Evolutionary conservation across 1,140 invertebrate genomes (phyloP).

Genomic region (Drosophila trapezifrons): DNA sequence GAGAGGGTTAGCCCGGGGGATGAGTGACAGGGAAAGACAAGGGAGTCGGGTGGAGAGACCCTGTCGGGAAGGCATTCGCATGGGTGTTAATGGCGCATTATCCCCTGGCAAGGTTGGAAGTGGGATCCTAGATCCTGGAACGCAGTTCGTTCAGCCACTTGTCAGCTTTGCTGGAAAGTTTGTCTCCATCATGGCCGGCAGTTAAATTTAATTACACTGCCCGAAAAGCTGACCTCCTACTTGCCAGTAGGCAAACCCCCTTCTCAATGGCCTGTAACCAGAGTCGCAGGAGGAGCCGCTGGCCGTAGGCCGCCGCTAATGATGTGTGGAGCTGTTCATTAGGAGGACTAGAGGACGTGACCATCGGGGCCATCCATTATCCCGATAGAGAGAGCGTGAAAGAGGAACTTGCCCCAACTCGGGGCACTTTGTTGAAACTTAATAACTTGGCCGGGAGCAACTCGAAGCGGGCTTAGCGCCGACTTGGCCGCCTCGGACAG

Average conservation of each 20-base stretch:
- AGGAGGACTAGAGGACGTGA: slow-evolving; percentile 60
- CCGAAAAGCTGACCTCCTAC: slow-evolving; percentile 54
- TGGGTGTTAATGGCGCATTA: slow-evolving; percentile 48
- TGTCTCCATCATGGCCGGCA: slow-evolving; percentile 52
- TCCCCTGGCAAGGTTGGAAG: slow-evolving; percentile 7
- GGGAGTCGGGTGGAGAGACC: background rate
- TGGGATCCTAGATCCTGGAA: slow-evolving; percentile 24
- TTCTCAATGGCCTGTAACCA: slow-evolving; percentile 59
- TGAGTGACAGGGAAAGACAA: slow-evolving; percentile 20
- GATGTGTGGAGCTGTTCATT: slow-evolving; percentile 60
- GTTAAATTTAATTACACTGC: slow-evolving; percentile 79
- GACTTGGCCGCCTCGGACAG: slow-evolving; percentile 24
- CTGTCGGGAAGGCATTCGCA: slow-evolving; percentile 16
- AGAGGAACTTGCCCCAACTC: slow-evolving; percentile 47
- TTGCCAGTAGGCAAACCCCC: background rate
- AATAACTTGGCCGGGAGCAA: slow-evolving; percentile 54
- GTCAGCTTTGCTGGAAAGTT: slow-evolving; percentile 35
- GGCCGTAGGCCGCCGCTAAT: slow-evolving; percentile 45
- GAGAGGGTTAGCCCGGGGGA: background rate
- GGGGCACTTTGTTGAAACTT: slow-evolving; percentile 75
- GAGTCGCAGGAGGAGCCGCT: slow-evolving; percentile 42
- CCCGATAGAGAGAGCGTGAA: slow-evolving; percentile 24
- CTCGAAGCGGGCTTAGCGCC: slow-evolving; percentile 6
- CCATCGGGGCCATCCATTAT: slow-evolving; percentile 55
- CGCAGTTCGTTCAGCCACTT: slow-evolving; percentile 26